Evolutionary conservation across 1,140 invertebrate genomes (phyloP).

Genomic region (Aculops lycopersici): DNA sequence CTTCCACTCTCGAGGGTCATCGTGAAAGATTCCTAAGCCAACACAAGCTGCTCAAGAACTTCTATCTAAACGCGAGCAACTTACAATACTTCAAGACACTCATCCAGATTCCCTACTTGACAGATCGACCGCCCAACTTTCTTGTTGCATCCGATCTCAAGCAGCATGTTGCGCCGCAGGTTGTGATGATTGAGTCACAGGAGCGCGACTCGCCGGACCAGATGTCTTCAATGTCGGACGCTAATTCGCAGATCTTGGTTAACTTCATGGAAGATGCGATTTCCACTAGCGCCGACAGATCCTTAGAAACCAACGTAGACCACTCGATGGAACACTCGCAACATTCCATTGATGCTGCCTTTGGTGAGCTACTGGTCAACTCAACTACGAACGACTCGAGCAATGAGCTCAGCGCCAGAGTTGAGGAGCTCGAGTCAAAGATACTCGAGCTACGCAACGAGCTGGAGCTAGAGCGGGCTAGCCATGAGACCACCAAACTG

Average conservation of each 20-base stretch:
- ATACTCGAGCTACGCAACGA: too few relatives aligned
- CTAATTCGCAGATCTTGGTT: slow-evolving; percentile 11
- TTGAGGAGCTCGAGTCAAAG: too few relatives aligned
- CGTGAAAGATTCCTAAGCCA: slow-evolving; percentile 58
- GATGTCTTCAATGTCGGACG: slow-evolving; percentile 14
- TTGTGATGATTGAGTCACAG: slow-evolving; percentile 44
- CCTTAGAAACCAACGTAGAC: too few relatives aligned
- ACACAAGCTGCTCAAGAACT: slow-evolving; percentile 55
- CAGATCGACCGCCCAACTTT: slow-evolving; percentile 80
- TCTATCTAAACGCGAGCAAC: slow-evolving; percentile 66
- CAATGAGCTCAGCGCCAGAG: too few relatives aligned
- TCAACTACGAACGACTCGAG: too few relatives aligned
- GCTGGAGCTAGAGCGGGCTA: too few relatives aligned
- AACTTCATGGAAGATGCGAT: slow-evolving; percentile 5
- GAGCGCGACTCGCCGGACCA: slow-evolving; percentile 27
- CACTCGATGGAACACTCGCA: too few relatives aligned
- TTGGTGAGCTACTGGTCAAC: too few relatives aligned
- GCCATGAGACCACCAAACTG: too few relatives aligned
- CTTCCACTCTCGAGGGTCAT: slow-evolving; percentile 43
- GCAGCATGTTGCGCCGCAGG: slow-evolving; percentile 69
- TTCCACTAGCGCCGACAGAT: too few relatives aligned
- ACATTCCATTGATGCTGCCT: too few relatives aligned
- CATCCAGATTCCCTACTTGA: slow-evolving; percentile 63
- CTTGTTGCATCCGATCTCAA: slow-evolving; percentile 61
- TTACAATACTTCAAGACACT: slow-evolving; percentile 91